These are phyloP conservation scores for Portunus trituberculatus DNA, from an alignment of 1,140 invertebrate genomes.

Conservation along the genomic window DNA sequence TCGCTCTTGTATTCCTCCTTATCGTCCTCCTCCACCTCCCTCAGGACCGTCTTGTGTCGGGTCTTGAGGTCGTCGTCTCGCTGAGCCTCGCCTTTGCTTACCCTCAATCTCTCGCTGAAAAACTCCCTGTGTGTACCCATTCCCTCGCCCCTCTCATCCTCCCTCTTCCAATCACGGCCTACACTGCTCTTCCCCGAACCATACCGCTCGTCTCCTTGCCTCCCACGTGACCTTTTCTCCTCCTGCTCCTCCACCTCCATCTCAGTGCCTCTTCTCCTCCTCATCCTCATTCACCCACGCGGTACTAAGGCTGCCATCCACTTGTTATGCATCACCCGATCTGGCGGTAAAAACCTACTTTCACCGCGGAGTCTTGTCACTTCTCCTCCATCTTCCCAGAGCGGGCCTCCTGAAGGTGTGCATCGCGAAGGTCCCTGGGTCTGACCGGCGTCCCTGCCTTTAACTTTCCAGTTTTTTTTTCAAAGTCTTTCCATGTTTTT, in stretches of 20 bases:
- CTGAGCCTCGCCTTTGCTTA: slow-evolving; percentile 1
- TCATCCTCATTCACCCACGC: neutral
- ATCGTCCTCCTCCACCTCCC: neutral
- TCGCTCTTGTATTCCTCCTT: neutral
- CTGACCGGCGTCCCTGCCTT: too few relatives aligned
- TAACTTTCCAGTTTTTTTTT: too few relatives aligned
- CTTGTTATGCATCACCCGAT: neutral
- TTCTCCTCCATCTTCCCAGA: neutral
- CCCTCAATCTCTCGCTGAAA: neutral
- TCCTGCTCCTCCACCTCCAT: neutral
- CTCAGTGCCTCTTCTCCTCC: neutral
- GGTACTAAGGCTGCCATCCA: neutral
- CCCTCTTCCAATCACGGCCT: neutral
- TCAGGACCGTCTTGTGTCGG: neutral
- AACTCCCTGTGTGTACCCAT: neutral
- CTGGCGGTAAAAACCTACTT: slow-evolving; percentile 2
- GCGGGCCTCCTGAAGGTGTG: too few relatives aligned
- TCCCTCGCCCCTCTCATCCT: neutral
- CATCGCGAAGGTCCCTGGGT: too few relatives aligned
- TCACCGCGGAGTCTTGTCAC: neutral
- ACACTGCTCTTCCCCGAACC: neutral
- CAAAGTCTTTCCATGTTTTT: too few relatives aligned
- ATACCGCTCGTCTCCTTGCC: neutral
- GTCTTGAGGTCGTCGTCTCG: neutral
- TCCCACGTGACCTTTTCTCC: neutral